phyloP scores from a whole-genome alignment of 2,797 vertebrate genomes.

The Amblyopsis hoosieri region DNA sequence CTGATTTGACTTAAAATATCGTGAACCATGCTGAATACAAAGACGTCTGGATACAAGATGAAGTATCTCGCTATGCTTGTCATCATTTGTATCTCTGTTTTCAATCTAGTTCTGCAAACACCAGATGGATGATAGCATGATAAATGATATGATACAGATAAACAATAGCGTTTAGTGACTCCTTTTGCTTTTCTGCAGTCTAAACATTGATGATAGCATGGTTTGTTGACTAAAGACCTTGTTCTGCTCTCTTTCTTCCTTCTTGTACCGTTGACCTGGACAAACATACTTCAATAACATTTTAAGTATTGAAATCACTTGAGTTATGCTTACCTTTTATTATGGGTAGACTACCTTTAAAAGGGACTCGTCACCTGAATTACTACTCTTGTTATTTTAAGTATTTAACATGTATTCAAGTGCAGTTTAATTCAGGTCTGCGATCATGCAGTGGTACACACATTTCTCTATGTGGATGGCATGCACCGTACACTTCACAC shows the following conservation, averaged over 20 bases:
- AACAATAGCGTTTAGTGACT: too few species aligned
- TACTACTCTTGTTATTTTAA: background rate
- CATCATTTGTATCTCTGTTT: constrained; percentile 50
- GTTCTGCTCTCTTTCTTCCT: constrained; percentile 34
- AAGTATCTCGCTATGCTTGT: constrained; percentile 49
- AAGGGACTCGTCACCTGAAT: background rate
- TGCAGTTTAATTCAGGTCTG: constrained; percentile 15
- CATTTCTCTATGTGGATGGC: background rate
- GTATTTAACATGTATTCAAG: constrained; percentile 3
- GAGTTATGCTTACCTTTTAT: constrained; percentile 1
- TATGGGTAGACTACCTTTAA: background rate
- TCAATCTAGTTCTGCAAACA: constrained; percentile 35
- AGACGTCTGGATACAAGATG: constrained; percentile 31
- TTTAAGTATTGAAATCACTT: background rate
- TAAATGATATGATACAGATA: background rate
- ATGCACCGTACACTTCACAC: background rate
- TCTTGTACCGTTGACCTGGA: constrained; percentile 12
- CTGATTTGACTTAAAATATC: constrained; percentile 23
- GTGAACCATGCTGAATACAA: constrained; percentile 18
- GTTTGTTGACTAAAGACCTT: constrained; percentile 16
- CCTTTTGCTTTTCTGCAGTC: too few species aligned
- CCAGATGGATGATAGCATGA: constrained; percentile 51
- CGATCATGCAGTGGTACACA: background rate
- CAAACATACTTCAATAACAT: background rate
- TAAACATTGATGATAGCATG: too few species aligned